Percentiles rank a stretch among this genome's conserved stretches.
Conservation (phyloP, 2,797 vertebrate species). For the Gallinago solitaria region DNA sequence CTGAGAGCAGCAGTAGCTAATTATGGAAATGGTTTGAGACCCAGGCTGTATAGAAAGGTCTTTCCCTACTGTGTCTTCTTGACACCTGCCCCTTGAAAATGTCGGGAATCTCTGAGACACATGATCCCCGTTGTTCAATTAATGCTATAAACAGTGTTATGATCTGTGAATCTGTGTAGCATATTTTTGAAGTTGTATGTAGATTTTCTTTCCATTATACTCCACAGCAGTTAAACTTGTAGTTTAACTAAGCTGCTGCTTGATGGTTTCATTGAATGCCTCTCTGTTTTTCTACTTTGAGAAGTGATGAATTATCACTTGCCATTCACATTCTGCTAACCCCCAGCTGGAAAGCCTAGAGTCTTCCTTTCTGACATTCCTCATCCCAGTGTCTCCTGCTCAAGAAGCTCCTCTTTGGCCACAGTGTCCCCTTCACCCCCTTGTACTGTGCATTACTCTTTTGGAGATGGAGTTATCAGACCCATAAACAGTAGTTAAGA, state of each 20-base stretch:
- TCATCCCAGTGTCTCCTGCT: not conserved
- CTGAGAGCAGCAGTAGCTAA: not conserved
- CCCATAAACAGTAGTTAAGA: not conserved
- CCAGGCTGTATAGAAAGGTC: not conserved
- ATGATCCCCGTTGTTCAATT: not conserved
- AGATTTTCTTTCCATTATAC: not conserved
- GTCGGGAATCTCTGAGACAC: not conserved
- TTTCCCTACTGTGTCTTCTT: not conserved
- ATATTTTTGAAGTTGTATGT: not conserved
- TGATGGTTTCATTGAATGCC: not conserved
- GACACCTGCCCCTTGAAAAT: not conserved
- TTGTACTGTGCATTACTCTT: not conserved
- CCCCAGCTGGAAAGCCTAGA: not conserved
- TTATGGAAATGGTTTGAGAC: not conserved
- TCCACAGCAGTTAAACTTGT: not conserved
- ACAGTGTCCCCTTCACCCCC: no score
- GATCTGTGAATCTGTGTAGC: not conserved
- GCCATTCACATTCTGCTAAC: not conserved
- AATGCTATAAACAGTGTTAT: not conserved
- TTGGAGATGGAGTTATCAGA: not conserved
- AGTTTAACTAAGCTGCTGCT: not conserved
- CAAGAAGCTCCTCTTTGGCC: not conserved
- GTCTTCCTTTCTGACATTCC: not conserved
- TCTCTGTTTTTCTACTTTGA: not conserved
- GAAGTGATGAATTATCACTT: not conserved